Evolutionary conservation across 1,140 invertebrate genomes (phyloP).

Genomic region (Delia radicum): DNA sequence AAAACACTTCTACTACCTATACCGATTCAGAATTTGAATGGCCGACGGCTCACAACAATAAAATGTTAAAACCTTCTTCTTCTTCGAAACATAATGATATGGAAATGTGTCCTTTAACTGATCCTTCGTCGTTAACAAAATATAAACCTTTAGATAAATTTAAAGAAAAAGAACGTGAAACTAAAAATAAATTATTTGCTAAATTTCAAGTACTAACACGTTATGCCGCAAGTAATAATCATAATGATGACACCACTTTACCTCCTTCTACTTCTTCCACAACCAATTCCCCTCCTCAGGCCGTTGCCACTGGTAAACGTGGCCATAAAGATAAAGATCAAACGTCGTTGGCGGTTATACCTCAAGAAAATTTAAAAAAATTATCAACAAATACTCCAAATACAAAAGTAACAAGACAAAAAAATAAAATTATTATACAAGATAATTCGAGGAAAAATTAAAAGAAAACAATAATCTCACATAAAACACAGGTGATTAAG

Average conservation of each 20-base stretch:
- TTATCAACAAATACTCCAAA: slow-evolving; percentile 62
- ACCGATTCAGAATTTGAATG: slow-evolving; percentile 43
- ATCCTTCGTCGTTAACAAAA: slow-evolving; percentile 31
- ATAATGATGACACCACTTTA: neutral
- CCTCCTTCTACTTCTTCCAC: slow-evolving; percentile 33
- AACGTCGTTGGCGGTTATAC: slow-evolving; percentile 53
- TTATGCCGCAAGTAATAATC: slow-evolving; percentile 34
- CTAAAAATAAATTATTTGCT: slow-evolving; percentile 49
- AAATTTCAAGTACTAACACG: slow-evolving; percentile 54
- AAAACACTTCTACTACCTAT: slow-evolving; percentile 22
- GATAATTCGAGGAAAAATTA: slow-evolving; percentile 57
- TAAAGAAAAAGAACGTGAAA: slow-evolving; percentile 51
- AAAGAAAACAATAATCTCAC: too few relatives aligned
- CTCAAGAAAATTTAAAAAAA: slow-evolving; percentile 63
- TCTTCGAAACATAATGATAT: slow-evolving; percentile 28
- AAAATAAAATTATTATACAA: slow-evolving; percentile 76
- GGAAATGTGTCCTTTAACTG: slow-evolving; percentile 33
- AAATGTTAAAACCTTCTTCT: slow-evolving; percentile 29
- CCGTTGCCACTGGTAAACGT: neutral
- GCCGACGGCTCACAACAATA: neutral
- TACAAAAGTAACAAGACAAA: slow-evolving; percentile 73
- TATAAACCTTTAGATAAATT: slow-evolving; percentile 47
- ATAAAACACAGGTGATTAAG: too few relatives aligned
- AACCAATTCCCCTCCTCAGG: neutral
- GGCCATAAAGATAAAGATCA: slow-evolving; percentile 26